Evolutionary conservation across 1,140 invertebrate genomes (phyloP), one percentile per base, ranked within the genome.

Genomic region (Eumaeus atala): DNA sequence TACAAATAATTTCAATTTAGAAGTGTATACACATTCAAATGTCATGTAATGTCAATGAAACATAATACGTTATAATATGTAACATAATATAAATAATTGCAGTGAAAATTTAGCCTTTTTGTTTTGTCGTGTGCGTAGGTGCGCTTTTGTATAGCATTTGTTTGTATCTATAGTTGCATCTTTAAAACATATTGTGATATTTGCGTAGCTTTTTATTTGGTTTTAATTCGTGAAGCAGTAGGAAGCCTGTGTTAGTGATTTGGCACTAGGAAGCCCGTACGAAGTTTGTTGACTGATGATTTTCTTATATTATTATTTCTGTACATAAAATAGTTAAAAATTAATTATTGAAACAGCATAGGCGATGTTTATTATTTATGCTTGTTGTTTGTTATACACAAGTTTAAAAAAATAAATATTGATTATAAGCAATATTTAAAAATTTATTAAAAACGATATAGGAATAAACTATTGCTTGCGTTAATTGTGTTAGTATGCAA

Each of bases 211-310:
- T 7, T 40, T 40, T 40, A 40, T 1, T 40, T 40, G 14, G 38
- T n/a, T 14, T 11, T 40, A 40, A 40, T 14, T 16, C 21, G 6
- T 28, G 40, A 16, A 7, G 12, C 40, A 7, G 16, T 44, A 44
- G 14, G 17, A 40, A 44, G 40, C 40, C 17, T 44, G 40, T 44
- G 40, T 44, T 12, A 16, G 9, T 16, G 14, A 14, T 9, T 44
- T 44, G 40, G 40, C 40, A 17, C 8, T 0, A 28, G 40, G 40
- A 44, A 44, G 40, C 40, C 40, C 12, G 40, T 44, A 44, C 12
- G 16, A 16, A 44, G 14, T 44, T 28, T 28, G 21, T 28, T 44
- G 12, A 14, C 14, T 12, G 38, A 44, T 44, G 40, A 44, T 16
- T 9, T 14, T 44, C 10, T 28, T 40, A 40, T 12, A 40, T 6